Base-by-base conservation (phyloP, 2,113 vertebrate genomes). In the Hippocampus zosterae region DNA sequence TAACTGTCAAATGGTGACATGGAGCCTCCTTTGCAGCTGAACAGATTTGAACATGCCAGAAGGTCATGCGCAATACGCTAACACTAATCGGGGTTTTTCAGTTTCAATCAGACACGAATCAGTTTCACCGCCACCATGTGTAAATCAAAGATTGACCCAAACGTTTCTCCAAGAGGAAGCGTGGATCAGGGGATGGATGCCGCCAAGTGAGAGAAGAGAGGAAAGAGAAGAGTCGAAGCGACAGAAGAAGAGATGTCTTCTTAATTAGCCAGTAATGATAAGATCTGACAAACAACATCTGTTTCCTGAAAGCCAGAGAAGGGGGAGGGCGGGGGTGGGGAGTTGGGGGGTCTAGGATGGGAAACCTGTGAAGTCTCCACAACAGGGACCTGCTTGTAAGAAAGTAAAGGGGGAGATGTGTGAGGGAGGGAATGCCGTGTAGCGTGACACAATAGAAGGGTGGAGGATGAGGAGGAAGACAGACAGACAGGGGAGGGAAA, bases 281-380 rank as follows among this genome's bases (percentile, higher is more conserved):
- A 89, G 91, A 93, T 92, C 90, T 92, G 92, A 93, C 92, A 93
- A 92, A 93, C 92, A 93, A 92, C 90, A 92, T 91, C 91, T 92
- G 91, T 91, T 92, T 91, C 87, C 85, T 90, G 83, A 89, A 84
- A 78, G 75, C 64, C 78, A 71, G 77, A 46, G 57, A 74, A 56
- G 23, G 53, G 68, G 80, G 80, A 68, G 10, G 55, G 62, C 50
- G 25, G 44, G 50, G 44, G 52, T 76, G 56, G 25, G 80, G 25
- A 62, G 64, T n/a, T 69, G 69, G 74, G 71, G 71, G 76, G 65
- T 10, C 59, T 53, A 37, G 70, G 73, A 74, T 77, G 40, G 75
- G 79, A 86, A 88, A 88, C 81, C 84, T 86, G 83, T 86, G 89
- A 90, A 91, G 88, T 84, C 83, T 76, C 86, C 78, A 89, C 85